phyloP scores from a whole-genome alignment of 2,888 invertebrate genomes.

The Drosophila prostipennis region DNA sequence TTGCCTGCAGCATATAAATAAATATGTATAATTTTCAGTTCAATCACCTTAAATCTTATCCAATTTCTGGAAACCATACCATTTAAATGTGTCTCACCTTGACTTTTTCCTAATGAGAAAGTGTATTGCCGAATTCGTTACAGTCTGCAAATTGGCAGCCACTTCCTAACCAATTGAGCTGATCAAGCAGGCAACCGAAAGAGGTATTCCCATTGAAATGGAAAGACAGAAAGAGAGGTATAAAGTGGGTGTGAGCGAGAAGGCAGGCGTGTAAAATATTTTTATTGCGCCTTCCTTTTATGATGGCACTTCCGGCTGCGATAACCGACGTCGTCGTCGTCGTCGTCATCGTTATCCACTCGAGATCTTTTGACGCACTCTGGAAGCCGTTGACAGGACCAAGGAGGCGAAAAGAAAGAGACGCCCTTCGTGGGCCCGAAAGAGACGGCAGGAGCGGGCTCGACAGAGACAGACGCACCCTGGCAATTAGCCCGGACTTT shows the following conservation, averaged over 20 bases:
- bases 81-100: background rate
- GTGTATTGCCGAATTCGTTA: conserved; percentile 18
- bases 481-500: conserved; percentile 62
- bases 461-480: conserved; percentile 15
- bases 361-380: conserved; percentile 68
- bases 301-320: conserved; percentile 81
- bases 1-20: background rate
- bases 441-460: background rate
- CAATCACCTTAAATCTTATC: background rate
- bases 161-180: conserved; percentile 33
- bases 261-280: conserved; percentile 76
- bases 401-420: conserved; percentile 10
- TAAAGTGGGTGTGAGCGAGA: conserved; percentile 13
- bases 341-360: conserved; percentile 70
- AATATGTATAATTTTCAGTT: no score
- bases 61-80: background rate
- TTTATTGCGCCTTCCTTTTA: conserved; percentile 83
- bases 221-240: background rate
- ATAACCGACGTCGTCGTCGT: conserved; percentile 64
- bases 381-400: conserved; percentile 60
- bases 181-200: conserved; percentile 31
- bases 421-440: conserved; percentile 2
- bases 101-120: background rate
- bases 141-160: background rate
- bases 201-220: conserved; percentile 21